A percentile compares a stretch with the other conserved stretches of the same genome.
Conservation (phyloP, 2,113 vertebrate genomes). For the Penelope pileata region DNA sequence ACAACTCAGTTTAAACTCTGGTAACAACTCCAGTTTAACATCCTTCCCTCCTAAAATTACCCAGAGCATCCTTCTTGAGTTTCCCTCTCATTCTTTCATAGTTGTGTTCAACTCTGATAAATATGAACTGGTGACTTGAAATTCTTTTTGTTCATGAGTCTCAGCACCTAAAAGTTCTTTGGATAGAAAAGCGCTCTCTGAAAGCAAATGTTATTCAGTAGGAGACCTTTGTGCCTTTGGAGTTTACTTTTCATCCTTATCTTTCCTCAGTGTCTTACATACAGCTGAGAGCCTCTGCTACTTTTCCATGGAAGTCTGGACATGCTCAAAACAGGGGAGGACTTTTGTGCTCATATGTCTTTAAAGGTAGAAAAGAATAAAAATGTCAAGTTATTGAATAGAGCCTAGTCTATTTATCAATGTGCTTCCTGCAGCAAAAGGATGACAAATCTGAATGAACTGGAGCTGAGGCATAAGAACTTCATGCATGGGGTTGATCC, state of each 20-base stretch:
- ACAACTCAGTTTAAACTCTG: background rate
- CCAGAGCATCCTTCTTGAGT: background rate
- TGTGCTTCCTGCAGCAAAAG: background rate
- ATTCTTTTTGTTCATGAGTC: background rate
- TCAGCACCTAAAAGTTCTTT: background rate
- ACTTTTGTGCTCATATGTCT: background rate
- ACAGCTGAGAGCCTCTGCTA: background rate
- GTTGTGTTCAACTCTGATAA: background rate
- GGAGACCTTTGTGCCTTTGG: background rate
- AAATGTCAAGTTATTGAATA: background rate
- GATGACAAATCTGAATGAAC: background rate
- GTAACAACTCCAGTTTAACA: background rate
- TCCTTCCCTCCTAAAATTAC: background rate
- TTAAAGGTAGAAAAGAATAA: background rate
- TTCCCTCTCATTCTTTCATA: background rate
- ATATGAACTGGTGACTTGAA: background rate
- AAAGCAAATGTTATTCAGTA: background rate
- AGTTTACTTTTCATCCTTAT: background rate
- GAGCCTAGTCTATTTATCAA: background rate
- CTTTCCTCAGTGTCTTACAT: background rate
- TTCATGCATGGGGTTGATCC: background rate
- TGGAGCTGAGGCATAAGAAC: background rate
- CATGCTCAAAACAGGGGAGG: background rate
- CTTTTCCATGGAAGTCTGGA: background rate
- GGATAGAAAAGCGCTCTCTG: background rate